phyloP scores from a whole-genome alignment of 23 tunicate species.

The Styela clava region DNA sequence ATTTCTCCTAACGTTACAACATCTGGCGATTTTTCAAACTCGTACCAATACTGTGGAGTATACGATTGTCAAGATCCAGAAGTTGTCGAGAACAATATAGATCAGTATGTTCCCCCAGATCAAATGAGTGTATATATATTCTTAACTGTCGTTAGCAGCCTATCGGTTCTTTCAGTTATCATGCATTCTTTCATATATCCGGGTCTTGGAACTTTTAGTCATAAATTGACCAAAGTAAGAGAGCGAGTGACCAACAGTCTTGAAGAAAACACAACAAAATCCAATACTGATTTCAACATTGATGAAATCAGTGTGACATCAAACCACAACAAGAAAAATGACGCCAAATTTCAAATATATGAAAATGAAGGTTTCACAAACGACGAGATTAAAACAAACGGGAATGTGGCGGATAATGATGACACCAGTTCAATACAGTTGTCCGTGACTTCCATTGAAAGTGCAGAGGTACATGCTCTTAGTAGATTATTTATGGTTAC shows the following conservation, averaged over 20 bases:
- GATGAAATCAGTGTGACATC: background rate
- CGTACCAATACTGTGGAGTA: slow-evolving; percentile 38
- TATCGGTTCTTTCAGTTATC: background rate
- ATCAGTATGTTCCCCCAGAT: slow-evolving; percentile 38
- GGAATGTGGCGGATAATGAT: background rate
- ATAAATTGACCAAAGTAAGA: background rate
- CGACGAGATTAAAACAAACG: background rate
- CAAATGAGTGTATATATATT: background rate
- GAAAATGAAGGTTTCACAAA: background rate
- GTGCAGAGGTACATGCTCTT: background rate
- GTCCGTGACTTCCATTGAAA: background rate
- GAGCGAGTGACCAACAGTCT: background rate
- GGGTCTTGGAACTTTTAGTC: background rate
- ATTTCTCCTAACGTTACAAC: background rate
- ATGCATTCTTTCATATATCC: slow-evolving; percentile 14
- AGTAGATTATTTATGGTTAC: too few species aligned
- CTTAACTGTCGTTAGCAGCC: background rate
- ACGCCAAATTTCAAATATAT: too few species aligned
- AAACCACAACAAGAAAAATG: background rate
- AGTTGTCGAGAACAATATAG: slow-evolving; percentile 13
- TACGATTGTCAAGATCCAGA: slow-evolving; percentile 49
- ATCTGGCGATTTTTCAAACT: background rate
- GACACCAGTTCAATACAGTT: background rate
- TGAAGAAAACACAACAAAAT: background rate
- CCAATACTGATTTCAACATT: background rate